A percentile compares a stretch with the other conserved stretches of the same genome.
phyloP scores from a whole-genome alignment of 2,113 vertebrate genomes.

The Vimba vimba region DNA sequence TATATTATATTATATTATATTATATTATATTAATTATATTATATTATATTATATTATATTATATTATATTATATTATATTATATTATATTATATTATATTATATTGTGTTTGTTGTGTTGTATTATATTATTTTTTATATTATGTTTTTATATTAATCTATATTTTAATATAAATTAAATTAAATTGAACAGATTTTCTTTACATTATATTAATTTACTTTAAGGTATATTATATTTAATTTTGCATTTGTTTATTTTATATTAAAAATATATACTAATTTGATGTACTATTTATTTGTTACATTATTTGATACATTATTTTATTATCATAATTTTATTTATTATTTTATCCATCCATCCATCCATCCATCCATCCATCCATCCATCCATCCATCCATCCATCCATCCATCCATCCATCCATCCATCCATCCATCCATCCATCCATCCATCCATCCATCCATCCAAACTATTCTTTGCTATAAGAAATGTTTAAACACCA shows the following conservation, averaged over 20 bases:
- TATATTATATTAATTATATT: background rate
- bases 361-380: too few relatives aligned
- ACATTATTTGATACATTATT: too few relatives aligned
- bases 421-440: too few relatives aligned
- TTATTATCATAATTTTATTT: too few relatives aligned
- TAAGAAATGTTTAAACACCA: background rate
- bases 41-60: background rate
- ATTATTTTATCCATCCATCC: too few relatives aligned
- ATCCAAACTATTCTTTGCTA: background rate
- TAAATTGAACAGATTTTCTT: too few relatives aligned
- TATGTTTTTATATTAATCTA: too few relatives aligned
- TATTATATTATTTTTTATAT: background rate
- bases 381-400: background rate
- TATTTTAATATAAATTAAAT: too few relatives aligned
- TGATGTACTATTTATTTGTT: background rate
- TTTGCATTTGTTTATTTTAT: background rate
- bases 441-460: background rate
- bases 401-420: too few relatives aligned
- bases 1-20: too few relatives aligned
- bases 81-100: too few relatives aligned
- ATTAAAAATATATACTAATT: background rate
- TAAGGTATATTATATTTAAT: background rate
- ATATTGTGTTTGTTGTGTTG: background rate
- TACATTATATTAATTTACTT: background rate
- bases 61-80: background rate